phyloP scores from a whole-genome alignment of 2,113 vertebrate genomes.

The Marcusenius ussheri region DNA sequence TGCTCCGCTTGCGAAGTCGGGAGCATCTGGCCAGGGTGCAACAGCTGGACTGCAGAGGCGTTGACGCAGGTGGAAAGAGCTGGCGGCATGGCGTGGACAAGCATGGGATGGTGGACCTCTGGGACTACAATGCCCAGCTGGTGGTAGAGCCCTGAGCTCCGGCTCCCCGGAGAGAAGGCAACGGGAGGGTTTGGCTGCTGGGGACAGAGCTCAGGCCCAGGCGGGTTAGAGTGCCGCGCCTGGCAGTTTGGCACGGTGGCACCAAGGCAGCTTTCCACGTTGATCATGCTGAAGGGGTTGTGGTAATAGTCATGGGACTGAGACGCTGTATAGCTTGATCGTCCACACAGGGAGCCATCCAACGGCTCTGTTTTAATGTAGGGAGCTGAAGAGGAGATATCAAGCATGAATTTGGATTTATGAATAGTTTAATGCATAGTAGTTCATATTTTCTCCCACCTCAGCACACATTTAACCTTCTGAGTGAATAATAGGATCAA shows the following conservation, averaged over 20 bases:
- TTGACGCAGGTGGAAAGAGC: constrained; percentile 44
- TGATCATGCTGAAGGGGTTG: constrained; percentile 55
- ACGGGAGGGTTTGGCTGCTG: constrained; percentile 79
- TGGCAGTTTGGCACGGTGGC: constrained; percentile 45
- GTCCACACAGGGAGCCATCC: constrained; percentile 74
- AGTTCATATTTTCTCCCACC: neutral
- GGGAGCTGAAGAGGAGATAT: constrained; percentile 55
- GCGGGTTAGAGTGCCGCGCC: constrained; percentile 69
- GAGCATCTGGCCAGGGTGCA: constrained; percentile 60
- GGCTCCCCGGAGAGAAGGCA: constrained; percentile 73
- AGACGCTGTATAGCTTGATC: constrained; percentile 63
- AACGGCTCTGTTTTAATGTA: constrained; percentile 89
- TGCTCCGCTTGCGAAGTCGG: constrained; percentile 61
- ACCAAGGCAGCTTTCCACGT: constrained; percentile 42
- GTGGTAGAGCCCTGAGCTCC: constrained; percentile 40
- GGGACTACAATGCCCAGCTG: constrained; percentile 41
- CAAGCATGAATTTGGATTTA: neutral
- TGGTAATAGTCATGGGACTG: constrained; percentile 69
- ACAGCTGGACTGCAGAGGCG: constrained; percentile 62
- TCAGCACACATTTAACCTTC: neutral
- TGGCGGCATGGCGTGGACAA: constrained; percentile 63
- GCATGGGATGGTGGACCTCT: constrained; percentile 66
- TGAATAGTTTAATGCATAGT: neutral
- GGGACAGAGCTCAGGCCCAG: constrained; percentile 70
- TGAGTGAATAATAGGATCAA: neutral